phyloP scores from a whole-genome alignment of 2,113 vertebrate species.

The Erythrolamprus reginae region DNA sequence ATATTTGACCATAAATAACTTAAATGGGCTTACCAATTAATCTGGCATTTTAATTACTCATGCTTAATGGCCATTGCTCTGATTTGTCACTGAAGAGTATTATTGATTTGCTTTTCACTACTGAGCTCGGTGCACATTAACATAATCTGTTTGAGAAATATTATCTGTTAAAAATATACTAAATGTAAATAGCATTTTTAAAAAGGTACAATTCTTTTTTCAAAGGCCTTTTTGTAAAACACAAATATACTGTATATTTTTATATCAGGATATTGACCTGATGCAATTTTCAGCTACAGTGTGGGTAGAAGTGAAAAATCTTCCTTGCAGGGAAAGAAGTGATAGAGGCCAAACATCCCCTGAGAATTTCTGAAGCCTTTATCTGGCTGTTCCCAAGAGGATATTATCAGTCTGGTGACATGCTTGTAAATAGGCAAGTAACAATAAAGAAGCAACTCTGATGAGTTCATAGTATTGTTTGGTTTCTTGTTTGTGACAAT shows the following conservation, averaged over 20 bases:
- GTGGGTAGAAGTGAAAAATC: not conserved
- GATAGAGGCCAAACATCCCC: not conserved
- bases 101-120: slow-evolving; percentile 6
- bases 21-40: slow-evolving; percentile 32
- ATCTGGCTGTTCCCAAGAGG: too few relatives aligned
- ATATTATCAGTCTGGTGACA: too few relatives aligned
- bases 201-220: not conserved
- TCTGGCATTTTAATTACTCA: slow-evolving; percentile 18
- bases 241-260: not conserved
- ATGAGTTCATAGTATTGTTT: too few relatives aligned
- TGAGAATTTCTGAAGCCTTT: too few relatives aligned
- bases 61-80: not conserved
- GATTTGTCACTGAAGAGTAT: not conserved
- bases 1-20: slow-evolving; percentile 4
- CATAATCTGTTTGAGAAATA: slow-evolving; percentile 11
- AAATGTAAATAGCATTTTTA: not conserved
- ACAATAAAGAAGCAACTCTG: too few relatives aligned
- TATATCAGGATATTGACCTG: not conserved
- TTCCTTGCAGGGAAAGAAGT: not conserved
- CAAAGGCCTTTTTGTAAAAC: not conserved
- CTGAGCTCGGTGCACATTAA: slow-evolving; percentile 10
- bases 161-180: not conserved
- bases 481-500: not conserved
- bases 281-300: not conserved
- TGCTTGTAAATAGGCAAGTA: too few relatives aligned